These are phyloP conservation scores for Leptestheria dahalacensis DNA, from an alignment of 1,140 invertebrate genomes.

Conservation along the genomic window DNA sequence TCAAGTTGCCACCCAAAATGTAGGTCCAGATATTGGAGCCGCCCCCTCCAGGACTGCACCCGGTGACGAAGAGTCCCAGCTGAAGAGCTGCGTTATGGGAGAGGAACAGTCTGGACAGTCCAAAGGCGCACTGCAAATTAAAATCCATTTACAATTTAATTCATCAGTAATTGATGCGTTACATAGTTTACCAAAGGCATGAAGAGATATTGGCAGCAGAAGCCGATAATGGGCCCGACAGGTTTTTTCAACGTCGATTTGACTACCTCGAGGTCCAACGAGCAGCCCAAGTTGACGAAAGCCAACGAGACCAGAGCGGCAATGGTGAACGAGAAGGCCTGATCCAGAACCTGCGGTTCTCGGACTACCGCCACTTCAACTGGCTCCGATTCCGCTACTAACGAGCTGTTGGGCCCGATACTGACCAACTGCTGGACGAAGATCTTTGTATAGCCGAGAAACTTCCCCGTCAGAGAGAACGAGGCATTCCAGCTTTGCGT, in stretches of 20 bases:
- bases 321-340: conserved; percentile 58
- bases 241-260: conserved; percentile 52
- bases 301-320: conserved; percentile 62
- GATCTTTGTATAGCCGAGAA: conserved; percentile 40
- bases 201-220: conserved; percentile 65
- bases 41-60: conserved; percentile 77
- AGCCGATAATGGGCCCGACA: conserved; percentile 66
- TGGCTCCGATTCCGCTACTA: conserved; percentile 23
- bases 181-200: conserved; percentile 62
- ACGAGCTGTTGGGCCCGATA: too few relatives aligned
- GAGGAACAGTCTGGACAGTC: conserved; percentile 54
- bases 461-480: conserved; percentile 40
- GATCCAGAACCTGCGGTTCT: conserved; percentile 47
- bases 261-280: conserved; percentile 59
- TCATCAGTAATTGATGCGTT: not conserved
- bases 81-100: conserved; percentile 49
- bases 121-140: conserved; percentile 52
- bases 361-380: conserved; percentile 43
- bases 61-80: conserved; percentile 80
- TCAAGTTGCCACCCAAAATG: conserved; percentile 69
- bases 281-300: conserved; percentile 88
- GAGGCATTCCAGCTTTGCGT: conserved; percentile 31
- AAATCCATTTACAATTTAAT: conserved; percentile 1
- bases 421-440: conserved; percentile 21
- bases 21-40: conserved; percentile 93